Evolutionary conservation across 2,797 vertebrate genomes (phyloP).

Genomic region (Lacerta bilineata): DNA sequence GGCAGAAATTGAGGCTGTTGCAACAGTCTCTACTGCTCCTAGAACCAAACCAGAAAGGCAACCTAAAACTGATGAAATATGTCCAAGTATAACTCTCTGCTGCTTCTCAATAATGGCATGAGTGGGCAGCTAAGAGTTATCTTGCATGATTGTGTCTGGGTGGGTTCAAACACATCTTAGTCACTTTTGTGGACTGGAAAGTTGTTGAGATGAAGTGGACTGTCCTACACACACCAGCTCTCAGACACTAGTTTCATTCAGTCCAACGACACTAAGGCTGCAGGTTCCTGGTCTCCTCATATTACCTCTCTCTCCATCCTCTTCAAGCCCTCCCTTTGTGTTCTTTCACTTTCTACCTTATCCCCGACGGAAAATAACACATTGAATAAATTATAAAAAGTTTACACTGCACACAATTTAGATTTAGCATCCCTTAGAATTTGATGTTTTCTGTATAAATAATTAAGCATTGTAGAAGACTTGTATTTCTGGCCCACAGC

Average conservation of each 20-base stretch:
- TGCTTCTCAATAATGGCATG: neutral
- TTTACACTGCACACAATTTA: neutral
- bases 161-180: neutral
- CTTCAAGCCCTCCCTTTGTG: constrained; percentile 1
- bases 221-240: neutral
- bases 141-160: neutral
- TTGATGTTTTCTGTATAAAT: neutral
- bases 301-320: neutral
- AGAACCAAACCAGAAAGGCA: neutral
- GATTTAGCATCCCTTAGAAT: neutral
- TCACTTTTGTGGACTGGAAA: neutral
- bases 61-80: neutral
- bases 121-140: neutral
- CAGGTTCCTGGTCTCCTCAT: neutral
- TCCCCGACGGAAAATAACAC: neutral
- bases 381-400: neutral
- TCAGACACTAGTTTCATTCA: neutral
- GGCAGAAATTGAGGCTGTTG: neutral
- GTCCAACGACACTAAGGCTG: neutral
- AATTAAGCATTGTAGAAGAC: neutral
- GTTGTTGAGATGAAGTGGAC: neutral
- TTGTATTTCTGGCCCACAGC: neutral
- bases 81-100: neutral
- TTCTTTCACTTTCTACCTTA: neutral
- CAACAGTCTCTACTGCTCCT: neutral